Conservation (phyloP, 2,888 invertebrate species). For the Patella ulyssiponensis region DNA sequence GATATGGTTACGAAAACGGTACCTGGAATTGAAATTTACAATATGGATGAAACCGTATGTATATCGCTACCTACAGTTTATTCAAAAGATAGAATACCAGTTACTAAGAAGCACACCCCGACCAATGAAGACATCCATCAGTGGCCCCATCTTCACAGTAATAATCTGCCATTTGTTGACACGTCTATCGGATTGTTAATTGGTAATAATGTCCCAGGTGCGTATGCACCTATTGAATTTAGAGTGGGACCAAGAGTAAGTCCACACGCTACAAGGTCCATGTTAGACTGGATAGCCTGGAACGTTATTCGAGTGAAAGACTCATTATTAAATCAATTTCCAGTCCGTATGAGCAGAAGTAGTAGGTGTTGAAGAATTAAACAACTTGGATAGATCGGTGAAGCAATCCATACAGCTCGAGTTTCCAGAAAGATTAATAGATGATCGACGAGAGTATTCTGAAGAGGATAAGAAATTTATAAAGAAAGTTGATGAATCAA, state of each 20-base stretch:
- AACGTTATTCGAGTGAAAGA: neutral
- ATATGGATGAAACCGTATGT: too few relatives aligned
- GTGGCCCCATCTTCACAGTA: conserved; percentile 18
- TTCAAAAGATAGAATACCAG: conserved; percentile 18
- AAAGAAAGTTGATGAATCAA: conserved; percentile 19
- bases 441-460: conserved; percentile 12
- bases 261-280: conserved; percentile 22
- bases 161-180: conserved; percentile 16
- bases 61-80: conserved; percentile 4
- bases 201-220: conserved; percentile 19
- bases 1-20: neutral
- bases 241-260: conserved; percentile 7
- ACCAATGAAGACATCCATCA: conserved; percentile 13
- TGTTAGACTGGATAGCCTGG: conserved; percentile 13
- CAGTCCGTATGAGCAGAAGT: too few relatives aligned
- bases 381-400: neutral
- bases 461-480: conserved; percentile 24
- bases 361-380: neutral
- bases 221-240: conserved; percentile 8
- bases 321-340: too few relatives aligned
- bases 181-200: conserved; percentile 20
- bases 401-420: neutral
- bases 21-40: neutral
- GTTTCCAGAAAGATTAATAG: conserved; percentile 7
- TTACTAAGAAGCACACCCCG: conserved; percentile 16